Base-by-base conservation (phyloP, 2,888 invertebrate species). In the Chorisops tibialis region DNA sequence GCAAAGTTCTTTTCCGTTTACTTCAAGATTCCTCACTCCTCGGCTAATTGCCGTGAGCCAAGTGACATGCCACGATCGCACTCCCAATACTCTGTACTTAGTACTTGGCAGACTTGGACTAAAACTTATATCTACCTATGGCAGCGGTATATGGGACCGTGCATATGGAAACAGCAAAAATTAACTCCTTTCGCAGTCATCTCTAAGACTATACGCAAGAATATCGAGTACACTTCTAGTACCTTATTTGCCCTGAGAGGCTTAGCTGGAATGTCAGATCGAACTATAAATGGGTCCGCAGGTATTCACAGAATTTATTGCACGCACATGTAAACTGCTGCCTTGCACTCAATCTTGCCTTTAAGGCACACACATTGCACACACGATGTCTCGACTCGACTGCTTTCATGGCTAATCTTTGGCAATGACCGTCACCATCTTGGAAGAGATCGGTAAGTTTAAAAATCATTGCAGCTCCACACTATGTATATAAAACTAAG, bases 271-370 rank as follows among this genome's bases (percentile, higher is more conserved):
- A 54, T 54, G 54, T 54, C 43, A 41, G 54, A 41, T 54, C 41
- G 38, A 43, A 41, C 54, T 54, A 43, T 43, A 54, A 54, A 54
- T 54, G 54, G 54, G n/a, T 54, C 43, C 41, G 43, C 43, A 54
- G 54, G 18, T 54, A 54, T 54, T 54, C 54, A 38, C 41, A 21
- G 54, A 54, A 54, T 54, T 54, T 54, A 54, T 54, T 54, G 54
- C 54, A 54, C 54, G 38, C 41, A 22, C 54, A 16, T 16, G 24
- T 41, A 54, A 43, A 18, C 24, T 54, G 24, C 41, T 54, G 54
- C 24, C 41, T 43, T 41, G 18, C 24, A 37, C 18, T 38, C 24
- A 14, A 21, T 18, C 54, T 54, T 24, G 19, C 14, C 14, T n/a
- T 54, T 14, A 18, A 41, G 43, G 35, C 52, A n/a, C n/a, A 52